These are phyloP conservation scores for Mystacornis crossleyi DNA, from an alignment of 2,113 vertebrate genomes.

Conservation along the genomic window DNA sequence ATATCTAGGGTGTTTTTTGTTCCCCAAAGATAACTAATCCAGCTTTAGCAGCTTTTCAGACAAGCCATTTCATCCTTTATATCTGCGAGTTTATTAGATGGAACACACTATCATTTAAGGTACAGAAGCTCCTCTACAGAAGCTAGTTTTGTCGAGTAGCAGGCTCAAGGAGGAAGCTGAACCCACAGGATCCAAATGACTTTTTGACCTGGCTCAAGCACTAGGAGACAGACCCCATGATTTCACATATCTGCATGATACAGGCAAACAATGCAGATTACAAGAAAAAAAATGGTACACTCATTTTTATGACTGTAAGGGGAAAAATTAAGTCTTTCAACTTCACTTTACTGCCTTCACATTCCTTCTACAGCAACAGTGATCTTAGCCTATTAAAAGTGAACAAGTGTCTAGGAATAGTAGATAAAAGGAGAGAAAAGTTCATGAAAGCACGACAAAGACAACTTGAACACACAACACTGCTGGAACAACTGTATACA, in stretches of 20 bases:
- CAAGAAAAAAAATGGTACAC: fast-evolving
- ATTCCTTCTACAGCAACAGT: not conserved
- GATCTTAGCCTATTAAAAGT: not conserved
- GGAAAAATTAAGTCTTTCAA: not conserved
- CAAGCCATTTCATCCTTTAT: not conserved
- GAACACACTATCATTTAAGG: not conserved
- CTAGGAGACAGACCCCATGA: not conserved
- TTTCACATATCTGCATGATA: not conserved
- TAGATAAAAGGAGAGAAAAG: not conserved
- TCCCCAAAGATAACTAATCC: not conserved
- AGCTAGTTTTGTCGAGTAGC: not conserved
- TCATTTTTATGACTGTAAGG: not conserved
- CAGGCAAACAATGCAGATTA: not conserved
- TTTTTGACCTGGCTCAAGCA: not conserved
- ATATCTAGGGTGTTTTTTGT: not conserved
- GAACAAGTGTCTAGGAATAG: not conserved
- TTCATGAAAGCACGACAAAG: not conserved
- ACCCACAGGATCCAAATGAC: not conserved
- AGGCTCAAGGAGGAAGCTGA: not conserved
- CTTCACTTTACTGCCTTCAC: not conserved
- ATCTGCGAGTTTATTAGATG: not conserved
- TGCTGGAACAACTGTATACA: not conserved
- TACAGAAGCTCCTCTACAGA: not conserved
- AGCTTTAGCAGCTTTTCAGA: not conserved
- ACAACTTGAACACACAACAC: not conserved